phyloP scores from a whole-genome alignment of 2,113 vertebrate species.

The Ellobius talpinus region DNA sequence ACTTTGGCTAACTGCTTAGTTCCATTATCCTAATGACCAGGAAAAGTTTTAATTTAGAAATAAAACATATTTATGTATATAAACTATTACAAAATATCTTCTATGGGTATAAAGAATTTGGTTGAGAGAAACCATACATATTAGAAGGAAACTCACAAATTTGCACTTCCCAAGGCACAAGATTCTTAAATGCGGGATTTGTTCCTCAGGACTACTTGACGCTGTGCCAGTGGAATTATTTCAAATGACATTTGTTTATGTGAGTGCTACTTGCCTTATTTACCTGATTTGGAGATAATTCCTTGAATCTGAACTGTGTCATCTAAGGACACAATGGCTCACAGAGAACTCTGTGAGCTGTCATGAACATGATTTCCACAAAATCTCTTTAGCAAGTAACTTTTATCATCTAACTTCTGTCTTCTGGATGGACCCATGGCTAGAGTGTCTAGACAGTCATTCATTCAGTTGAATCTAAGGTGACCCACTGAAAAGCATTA shows the following conservation, averaged over 20 bases:
- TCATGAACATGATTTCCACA: not conserved
- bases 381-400: not conserved
- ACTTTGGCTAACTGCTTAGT: not conserved
- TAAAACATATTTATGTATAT: not conserved
- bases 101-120: not conserved
- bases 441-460: not conserved
- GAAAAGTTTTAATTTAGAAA: not conserved
- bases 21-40: conserved; percentile 8
- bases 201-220: not conserved
- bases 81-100: not conserved
- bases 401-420: not conserved
- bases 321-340: not conserved
- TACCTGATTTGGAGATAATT: not conserved
- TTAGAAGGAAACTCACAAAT: not conserved
- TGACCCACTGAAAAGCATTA: not conserved
- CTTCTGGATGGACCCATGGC: not conserved
- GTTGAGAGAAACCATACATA: not conserved
- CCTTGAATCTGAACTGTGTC: not conserved
- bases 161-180: not conserved
- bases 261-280: not conserved
- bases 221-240: not conserved
- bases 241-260: not conserved
- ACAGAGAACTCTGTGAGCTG: not conserved
- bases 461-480: not conserved
- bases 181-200: not conserved